phyloP scores from a whole-genome alignment of 2,113 vertebrate genomes.

The Leptobrachium ailaonicum region DNA sequence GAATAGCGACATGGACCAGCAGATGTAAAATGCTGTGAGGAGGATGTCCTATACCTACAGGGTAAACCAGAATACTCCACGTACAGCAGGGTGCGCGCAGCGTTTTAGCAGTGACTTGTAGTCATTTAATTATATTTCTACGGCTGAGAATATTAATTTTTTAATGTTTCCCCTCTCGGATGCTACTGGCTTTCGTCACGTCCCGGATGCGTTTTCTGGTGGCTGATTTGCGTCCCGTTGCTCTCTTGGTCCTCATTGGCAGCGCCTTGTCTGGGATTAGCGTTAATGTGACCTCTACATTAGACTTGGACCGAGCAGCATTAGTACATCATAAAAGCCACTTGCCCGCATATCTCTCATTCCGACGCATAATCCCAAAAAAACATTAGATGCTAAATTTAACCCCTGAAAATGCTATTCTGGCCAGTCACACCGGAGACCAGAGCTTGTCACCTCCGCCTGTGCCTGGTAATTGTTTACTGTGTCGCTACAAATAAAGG shows the following conservation, averaged over 20 bases:
- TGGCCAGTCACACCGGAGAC: conserved; percentile 41
- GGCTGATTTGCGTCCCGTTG: neutral
- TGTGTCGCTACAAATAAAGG: conserved; percentile 31
- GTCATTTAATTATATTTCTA: no score
- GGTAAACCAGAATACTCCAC: no score
- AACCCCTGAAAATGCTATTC: conserved; percentile 33
- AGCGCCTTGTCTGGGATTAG: neutral
- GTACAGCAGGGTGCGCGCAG: no score
- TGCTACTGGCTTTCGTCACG: neutral
- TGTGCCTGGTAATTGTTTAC: conserved; percentile 37
- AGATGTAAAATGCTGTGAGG: no score
- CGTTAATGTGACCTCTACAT: conserved; percentile 4
- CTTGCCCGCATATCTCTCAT: conserved; percentile 3
- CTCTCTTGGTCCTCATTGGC: neutral
- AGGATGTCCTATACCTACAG: no score
- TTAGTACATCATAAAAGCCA: conserved; percentile 47
- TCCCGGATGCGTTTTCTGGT: neutral
- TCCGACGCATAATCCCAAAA: conserved; percentile 28
- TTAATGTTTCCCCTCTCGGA: no score
- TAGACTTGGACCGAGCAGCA: conserved; percentile 31
- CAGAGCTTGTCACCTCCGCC: conserved; percentile 47
- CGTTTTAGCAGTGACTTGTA: no score
- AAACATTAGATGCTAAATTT: conserved; percentile 43
- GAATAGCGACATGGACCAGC: no score
- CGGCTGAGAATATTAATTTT: no score